Base-by-base conservation (phyloP, 2,888 invertebrate genomes). In the Callimorpha dominula region DNA sequence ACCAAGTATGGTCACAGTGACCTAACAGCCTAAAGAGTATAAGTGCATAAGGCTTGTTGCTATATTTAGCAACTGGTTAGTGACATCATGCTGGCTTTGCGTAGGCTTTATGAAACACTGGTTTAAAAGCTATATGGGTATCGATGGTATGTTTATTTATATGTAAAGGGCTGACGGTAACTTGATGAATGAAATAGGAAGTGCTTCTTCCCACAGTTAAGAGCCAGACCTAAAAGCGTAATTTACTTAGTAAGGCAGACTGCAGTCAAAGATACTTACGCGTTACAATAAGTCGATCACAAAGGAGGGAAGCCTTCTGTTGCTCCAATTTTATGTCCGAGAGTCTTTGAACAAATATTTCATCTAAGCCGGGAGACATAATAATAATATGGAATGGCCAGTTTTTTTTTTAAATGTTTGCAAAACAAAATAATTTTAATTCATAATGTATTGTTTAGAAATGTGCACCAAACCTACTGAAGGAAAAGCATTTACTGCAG, bases 11-110 rank as follows among this genome's bases (percentile, higher is more conserved):
- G 65, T 40, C 65, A 49, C 70, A 65, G 40, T 70, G 49, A 65
- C 70, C 54, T 57, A 17, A 68, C 62, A 17, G 40, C 65, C 40
- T 65, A 50, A 50, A 65, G 50, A 50, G 50, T 15, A 14, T 31
- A 31, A 40, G 50, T 50, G 50, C 49, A 50, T 65, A 50, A 65
- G 50, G 65, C 50, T 50, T 46, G 46, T 17, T 0, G 42, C 73
- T 65, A 73, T 69, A 73, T 73, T 65, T 69, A 67, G 69, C 49
- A 73, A 71, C 64, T 42, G 72, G 76, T n/a, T 43, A 42, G 71
- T 81, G 81, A 81, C 83, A 81, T 81, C 81, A 81, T 70, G 17
- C n/a, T 65, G 64, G 6, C 69, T 66, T 40, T 15, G 66, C 52
- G 43, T 60, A 65, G 65, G 63, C n/a, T 43, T 49, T 43, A 31